Conservation (phyloP, 2,888 invertebrate genomes). For the Nephrocerus scutellatus region DNA sequence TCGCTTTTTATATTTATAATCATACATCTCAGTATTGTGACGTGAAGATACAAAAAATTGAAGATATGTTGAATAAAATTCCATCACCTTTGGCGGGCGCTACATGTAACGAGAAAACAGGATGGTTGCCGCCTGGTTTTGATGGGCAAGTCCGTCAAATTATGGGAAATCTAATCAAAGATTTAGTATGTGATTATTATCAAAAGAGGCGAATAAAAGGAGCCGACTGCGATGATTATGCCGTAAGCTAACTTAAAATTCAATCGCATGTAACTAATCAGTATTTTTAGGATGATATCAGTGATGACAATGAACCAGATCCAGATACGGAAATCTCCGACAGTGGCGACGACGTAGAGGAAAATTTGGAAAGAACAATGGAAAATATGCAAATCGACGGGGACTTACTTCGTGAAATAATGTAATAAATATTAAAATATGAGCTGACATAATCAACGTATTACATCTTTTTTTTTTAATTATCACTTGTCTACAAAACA, state of each 20-base stretch:
- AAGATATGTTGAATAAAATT: constrained; percentile 63
- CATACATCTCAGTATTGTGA: constrained; percentile 66
- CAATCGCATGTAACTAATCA: neutral
- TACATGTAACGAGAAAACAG: constrained; percentile 64
- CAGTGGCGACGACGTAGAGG: constrained; percentile 28
- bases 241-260: constrained; percentile 11
- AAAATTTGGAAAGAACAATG: constrained; percentile 20
- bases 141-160: constrained; percentile 66
- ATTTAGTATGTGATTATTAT: constrained; percentile 42
- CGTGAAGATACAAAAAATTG: constrained; percentile 69
- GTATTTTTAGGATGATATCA: constrained; percentile 19
- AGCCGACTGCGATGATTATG: constrained; percentile 34
- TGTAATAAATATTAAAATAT: too few species aligned
- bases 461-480: too few species aligned
- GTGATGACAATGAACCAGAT: constrained; percentile 21
- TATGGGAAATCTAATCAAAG: constrained; percentile 59
- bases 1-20: neutral
- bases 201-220: constrained; percentile 38
- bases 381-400: constrained; percentile 20
- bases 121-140: constrained; percentile 70
- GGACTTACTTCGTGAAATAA: too few species aligned
- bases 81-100: constrained; percentile 55
- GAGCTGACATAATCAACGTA: too few species aligned
- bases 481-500: too few species aligned
- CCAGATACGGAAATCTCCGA: constrained; percentile 25